phyloP scores from a whole-genome alignment of 2,113 vertebrate genomes.

The Ptilorrhoa leucosticta region DNA sequence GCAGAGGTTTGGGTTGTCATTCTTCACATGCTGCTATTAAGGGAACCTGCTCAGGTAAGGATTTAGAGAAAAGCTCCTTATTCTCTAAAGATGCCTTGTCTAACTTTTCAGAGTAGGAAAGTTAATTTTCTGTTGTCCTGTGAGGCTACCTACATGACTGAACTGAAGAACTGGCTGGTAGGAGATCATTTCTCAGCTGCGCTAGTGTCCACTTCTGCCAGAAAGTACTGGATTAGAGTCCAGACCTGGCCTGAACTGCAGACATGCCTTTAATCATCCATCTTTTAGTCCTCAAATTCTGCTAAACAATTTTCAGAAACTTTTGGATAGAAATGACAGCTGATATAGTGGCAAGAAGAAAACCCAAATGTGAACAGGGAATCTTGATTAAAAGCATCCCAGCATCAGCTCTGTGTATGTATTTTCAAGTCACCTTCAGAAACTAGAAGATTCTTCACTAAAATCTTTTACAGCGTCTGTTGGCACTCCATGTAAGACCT shows the following conservation, averaged over 20 bases:
- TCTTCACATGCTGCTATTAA: neutral
- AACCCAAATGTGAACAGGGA: neutral
- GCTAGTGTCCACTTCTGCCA: accelerated
- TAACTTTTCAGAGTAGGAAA: neutral
- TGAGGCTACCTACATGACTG: neutral
- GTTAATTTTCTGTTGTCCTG: neutral
- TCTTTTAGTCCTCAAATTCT: neutral
- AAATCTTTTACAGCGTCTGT: neutral
- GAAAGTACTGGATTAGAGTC: neutral
- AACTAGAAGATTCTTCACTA: neutral
- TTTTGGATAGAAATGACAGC: neutral
- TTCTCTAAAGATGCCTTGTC: neutral
- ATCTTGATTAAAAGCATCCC: neutral
- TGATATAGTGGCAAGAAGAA: neutral
- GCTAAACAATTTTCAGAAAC: neutral
- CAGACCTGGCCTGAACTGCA: accelerated
- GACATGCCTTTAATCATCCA: neutral
- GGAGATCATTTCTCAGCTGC: neutral
- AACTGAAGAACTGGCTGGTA: neutral
- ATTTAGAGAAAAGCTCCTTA: neutral
- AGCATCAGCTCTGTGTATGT: neutral
- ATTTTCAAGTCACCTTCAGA: neutral
- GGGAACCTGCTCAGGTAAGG: neutral
- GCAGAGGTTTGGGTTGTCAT: neutral
- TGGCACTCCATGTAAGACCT: neutral